Base-by-base conservation (phyloP, 2,888 invertebrate genomes). In the Ctenicera cuprea region DNA sequence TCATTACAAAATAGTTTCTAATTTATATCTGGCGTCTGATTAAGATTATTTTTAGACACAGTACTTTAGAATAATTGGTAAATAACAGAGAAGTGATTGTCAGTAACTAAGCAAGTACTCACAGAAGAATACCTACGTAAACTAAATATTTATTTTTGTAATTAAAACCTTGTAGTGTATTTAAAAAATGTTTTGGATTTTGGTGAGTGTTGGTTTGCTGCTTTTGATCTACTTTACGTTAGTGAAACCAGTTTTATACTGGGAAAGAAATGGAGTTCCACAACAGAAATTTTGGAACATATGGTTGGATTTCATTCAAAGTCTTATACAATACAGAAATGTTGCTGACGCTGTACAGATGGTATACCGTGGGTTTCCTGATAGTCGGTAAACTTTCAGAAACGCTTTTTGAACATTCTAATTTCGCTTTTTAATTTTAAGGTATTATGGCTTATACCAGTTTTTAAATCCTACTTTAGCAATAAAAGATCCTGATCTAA, bases 401-500 rank as follows among this genome's bases (percentile, higher is more conserved):
- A 12, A 38, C 1, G 5, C 38, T 41, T 41, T 14, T 41, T 14
- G 41, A 7, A 41, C 4, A 41, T 3, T 14, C 38, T 2, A 1
- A 38, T 11, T 12, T 14, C 41, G 26, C 5, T 5, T 5, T 3
- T 26, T 26, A 26, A 26, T 26, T 41, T 41, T 26, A 3, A 74
- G 77, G 43, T 84, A 81, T 61, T 71, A 71, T 63, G 84, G 83
- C 26, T 41, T 80, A 3, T 83, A 80, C 50, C 77, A 80, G 37
- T 82, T 83, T 62, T 71, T 64, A 9, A 62, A 41, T 0, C 91
- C 91, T 3, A 76, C 76, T 91, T 0, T 82, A 3, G 5, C 5
- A 3, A n/a, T 57, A 3, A 30, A 88, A 75, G 91, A 91, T 81
- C 88, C 89, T 3, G 91, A 91, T 4, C 80, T 92, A 16, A 89